phyloP scores from a whole-genome alignment of 2,888 invertebrate genomes.

The Lepidochrysops patricia region DNA sequence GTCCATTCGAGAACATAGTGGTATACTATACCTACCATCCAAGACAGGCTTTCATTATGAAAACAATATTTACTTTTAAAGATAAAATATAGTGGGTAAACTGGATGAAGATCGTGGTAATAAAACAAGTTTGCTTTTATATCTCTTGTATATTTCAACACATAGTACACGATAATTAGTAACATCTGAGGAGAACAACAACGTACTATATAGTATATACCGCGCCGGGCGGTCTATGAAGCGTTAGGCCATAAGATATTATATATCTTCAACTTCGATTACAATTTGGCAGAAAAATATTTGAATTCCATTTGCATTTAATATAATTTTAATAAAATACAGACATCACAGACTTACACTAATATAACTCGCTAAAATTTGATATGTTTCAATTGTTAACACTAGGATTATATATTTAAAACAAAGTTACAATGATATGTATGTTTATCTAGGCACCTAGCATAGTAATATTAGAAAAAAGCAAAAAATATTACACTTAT shows the following conservation, averaged over 20 bases:
- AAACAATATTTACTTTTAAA: too few relatives aligned
- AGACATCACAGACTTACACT: slow-evolving; percentile 43
- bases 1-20: too few relatives aligned
- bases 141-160: slow-evolving; percentile 66
- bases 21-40: too few relatives aligned
- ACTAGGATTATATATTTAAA: slow-evolving; percentile 27
- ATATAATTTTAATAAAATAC: slow-evolving; percentile 52
- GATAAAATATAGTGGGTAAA: too few relatives aligned
- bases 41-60: too few relatives aligned
- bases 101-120: slow-evolving; percentile 32
- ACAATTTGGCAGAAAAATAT: slow-evolving; percentile 53
- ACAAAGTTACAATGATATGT: slow-evolving; percentile 35
- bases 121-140: slow-evolving; percentile 39
- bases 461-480: slow-evolving; percentile 27
- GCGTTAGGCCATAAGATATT: slow-evolving; percentile 59
- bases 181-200: slow-evolving; percentile 36
- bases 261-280: slow-evolving; percentile 55
- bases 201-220: slow-evolving; percentile 28
- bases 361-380: slow-evolving; percentile 28
- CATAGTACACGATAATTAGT: slow-evolving; percentile 52
- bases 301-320: slow-evolving; percentile 28
- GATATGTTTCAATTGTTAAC: slow-evolving; percentile 30
- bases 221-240: slow-evolving; percentile 18
- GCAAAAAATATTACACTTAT: slow-evolving; percentile 21
- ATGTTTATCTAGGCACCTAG: slow-evolving; percentile 62